A percentile compares a stretch with the other conserved stretches of the same genome.
These are phyloP conservation scores for Brachyhypopomus gauderio DNA, from an alignment of 2,113 vertebrate genomes.

Conservation along the genomic window DNA sequence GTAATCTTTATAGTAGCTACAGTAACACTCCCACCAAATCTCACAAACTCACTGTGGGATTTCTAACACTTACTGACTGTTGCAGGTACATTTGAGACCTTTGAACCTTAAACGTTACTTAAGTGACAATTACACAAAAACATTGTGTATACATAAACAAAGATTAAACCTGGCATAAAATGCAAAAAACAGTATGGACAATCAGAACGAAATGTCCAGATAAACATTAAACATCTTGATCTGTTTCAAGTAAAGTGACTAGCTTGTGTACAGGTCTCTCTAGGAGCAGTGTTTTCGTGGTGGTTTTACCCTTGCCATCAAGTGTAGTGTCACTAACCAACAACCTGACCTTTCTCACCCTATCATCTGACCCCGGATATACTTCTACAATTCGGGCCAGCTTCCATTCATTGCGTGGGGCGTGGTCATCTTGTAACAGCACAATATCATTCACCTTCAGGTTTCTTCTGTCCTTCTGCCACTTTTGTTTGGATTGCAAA, in stretches of 20 bases:
- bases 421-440: slow-evolving; percentile 36
- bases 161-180: not conserved
- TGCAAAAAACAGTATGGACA: not conserved
- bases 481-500: slow-evolving; percentile 31
- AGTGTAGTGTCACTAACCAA: slow-evolving; percentile 1
- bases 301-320: not conserved
- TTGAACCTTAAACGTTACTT: not conserved
- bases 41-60: not conserved
- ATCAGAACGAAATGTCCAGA: not conserved
- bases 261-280: slow-evolving; percentile 34
- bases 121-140: not conserved
- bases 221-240: slow-evolving; percentile 56
- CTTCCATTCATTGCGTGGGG: slow-evolving; percentile 36
- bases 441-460: slow-evolving; percentile 31
- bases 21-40: slow-evolving; percentile 25
- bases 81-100: not conserved
- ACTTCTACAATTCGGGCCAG: slow-evolving; percentile 40
- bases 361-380: slow-evolving; percentile 29
- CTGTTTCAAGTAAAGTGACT: slow-evolving; percentile 40
- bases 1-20: too few species aligned
- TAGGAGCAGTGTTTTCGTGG: slow-evolving; percentile 19
- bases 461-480: slow-evolving; percentile 32
- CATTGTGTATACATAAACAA: not conserved
- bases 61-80: not conserved
- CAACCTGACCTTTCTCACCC: slow-evolving; percentile 18